phyloP scores from a whole-genome alignment of 2,797 vertebrate species.

The Ambastaia sidthimunki region DNA sequence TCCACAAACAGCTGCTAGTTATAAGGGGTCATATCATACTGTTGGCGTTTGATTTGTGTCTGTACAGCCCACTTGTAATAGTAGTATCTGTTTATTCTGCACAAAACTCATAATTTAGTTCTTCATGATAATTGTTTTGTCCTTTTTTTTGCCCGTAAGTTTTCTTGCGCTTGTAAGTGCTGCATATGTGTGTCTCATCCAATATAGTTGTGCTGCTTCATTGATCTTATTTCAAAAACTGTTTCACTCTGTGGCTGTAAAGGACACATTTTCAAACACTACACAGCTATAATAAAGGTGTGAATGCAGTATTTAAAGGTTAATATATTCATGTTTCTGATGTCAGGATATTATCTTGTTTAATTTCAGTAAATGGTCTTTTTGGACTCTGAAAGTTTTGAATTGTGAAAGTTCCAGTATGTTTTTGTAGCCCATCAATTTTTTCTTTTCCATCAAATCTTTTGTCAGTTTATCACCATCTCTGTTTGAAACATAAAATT shows the following conservation, averaged over 20 bases:
- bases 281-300: background rate
- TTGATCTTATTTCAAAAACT: too few relatives aligned
- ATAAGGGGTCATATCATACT: background rate
- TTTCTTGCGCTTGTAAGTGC: too few relatives aligned
- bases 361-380: background rate
- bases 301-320: conserved; percentile 11
- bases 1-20: background rate
- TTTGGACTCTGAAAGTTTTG: background rate
- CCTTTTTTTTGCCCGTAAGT: too few relatives aligned
- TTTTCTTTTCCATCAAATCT: too few relatives aligned
- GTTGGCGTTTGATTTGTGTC: background rate
- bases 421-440: background rate
- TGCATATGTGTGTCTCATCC: too few relatives aligned
- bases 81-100: background rate
- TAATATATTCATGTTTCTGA: background rate
- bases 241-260: too few relatives aligned
- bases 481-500: too few relatives aligned
- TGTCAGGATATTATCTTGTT: background rate
- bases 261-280: background rate
- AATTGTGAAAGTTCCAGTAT: too few relatives aligned
- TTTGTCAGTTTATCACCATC: too few relatives aligned
- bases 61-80: background rate
- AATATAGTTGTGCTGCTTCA: too few relatives aligned
- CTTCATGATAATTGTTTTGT: too few relatives aligned
- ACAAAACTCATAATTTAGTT: too few relatives aligned